These are phyloP conservation scores for Chrysopilus asiliformis DNA, from an alignment of 2,888 invertebrate species.

Conservation along the genomic window DNA sequence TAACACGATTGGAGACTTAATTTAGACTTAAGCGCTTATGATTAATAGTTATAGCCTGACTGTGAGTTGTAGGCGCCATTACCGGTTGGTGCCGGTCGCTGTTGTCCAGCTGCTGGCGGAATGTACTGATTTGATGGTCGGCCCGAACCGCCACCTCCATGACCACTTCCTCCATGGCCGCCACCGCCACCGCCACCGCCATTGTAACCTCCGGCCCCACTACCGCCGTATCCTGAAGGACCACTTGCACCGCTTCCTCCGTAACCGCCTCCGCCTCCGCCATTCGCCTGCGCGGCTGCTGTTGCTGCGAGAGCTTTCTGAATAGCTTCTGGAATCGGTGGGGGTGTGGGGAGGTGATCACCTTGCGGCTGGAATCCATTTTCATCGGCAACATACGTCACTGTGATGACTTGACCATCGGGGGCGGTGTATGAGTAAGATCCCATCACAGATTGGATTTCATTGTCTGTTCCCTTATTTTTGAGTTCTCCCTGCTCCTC, in stretches of 20 bases:
- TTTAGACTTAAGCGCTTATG: no score
- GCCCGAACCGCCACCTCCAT: conserved; percentile 2
- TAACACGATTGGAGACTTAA: no score
- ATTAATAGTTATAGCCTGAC: conserved; percentile 9
- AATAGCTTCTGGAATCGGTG: conserved; percentile 52
- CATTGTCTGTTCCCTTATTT: conserved; percentile 43
- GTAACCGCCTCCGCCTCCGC: conserved; percentile 21
- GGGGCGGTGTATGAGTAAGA: conserved; percentile 51
- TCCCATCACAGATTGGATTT: conserved; percentile 45
- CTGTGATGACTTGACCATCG: conserved; percentile 42
- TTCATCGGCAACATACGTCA: conserved; percentile 49
- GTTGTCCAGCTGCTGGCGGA: conserved; percentile 8
- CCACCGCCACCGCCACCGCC: not conserved
- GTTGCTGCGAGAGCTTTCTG: conserved; percentile 41
- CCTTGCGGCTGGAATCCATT: conserved; percentile 49
- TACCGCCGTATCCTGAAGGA: conserved; percentile 4
- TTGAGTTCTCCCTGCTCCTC: conserved; percentile 48
- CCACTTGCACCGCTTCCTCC: conserved; percentile 2
- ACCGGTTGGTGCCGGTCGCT: conserved; percentile 5
- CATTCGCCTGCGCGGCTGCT: conserved; percentile 32
- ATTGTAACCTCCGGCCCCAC: conserved; percentile 3
- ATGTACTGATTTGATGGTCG: conserved; percentile 2
- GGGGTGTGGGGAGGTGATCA: conserved; percentile 46
- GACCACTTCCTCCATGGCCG: not conserved
- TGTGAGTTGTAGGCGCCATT: conserved; percentile 11